Evolutionary conservation across 2,113 vertebrate genomes (phyloP), one percentile per base, ranked within the genome.

Genomic region (Daboia siamensis): DNA sequence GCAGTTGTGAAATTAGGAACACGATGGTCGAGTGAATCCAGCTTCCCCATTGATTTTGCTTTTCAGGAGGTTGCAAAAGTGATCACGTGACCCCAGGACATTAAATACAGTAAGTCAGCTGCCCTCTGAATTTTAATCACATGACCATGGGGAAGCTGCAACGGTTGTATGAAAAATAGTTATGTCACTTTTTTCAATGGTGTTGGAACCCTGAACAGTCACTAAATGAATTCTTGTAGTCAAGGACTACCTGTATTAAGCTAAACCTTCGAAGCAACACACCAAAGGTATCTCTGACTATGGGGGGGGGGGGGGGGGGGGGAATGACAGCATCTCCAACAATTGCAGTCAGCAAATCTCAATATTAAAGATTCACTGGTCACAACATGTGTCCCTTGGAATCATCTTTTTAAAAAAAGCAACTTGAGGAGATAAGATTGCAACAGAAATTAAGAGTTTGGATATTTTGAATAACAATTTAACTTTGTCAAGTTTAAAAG

Each of bases 301-400:
- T 54, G 7, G 39, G 39, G 39, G 39, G 39, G 39, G 1, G 39
- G 39, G 39, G 39, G 1, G 39, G 39, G 39, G 39, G 39, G 1
- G 39, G 39, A 39, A 2, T 0, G 24, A 55, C 15, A 89, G 23
- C 11, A n/a, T 57, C 39, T 20, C 57, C 0, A 0, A 55, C 80
- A 46, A 89, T 26, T 88, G 8, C 74, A 51, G 44, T 80, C 57
- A 91, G 1, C 23, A 94, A n/a, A 84, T 48, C 80, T 93, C 23
- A 0, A 29, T 92, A 33, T 74, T 94, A 52, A 92, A 86, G 44
- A 17, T 20, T 17, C 7, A 80, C n/a, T 9, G 69, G 64, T 39
- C 69, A 13, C n/a, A 1, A 1, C 87, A 33, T 10, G n/a, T 51
- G 39, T 55, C 90, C 46, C 26, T 90, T 46, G 92, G 57, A 74